phyloP scores from a whole-genome alignment of 2,797 vertebrate species.

The Hydrophis major region DNA sequence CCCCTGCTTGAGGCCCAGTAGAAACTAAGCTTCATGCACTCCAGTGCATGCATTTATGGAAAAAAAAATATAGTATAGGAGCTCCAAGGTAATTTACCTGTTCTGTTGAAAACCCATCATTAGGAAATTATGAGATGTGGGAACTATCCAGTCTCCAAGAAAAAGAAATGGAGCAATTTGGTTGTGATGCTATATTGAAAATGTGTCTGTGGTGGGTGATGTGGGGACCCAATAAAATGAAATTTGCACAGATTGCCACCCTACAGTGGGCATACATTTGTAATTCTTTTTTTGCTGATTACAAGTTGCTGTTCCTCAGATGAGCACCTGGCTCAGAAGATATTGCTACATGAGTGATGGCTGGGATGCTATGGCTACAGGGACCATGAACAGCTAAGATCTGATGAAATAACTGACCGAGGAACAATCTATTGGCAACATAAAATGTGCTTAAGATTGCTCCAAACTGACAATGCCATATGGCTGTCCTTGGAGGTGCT shows the following conservation, averaged over 20 bases:
- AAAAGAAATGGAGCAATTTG: neutral
- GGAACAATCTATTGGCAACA: neutral
- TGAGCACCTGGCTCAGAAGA: neutral
- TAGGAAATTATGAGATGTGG: neutral
- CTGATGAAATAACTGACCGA: neutral
- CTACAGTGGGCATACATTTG: neutral
- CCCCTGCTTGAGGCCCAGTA: neutral
- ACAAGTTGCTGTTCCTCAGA: neutral
- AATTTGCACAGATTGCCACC: neutral
- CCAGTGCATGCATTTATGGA: neutral
- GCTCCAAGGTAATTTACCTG: neutral
- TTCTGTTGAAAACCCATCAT: neutral
- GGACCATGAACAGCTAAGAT: neutral
- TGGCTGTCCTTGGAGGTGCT: neutral
- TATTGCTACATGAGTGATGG: neutral
- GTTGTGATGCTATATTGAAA: neutral
- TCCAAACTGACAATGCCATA: neutral
- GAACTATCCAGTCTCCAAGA: neutral
- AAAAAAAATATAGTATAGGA: neutral
- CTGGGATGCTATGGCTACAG: neutral
- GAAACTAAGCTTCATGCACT: neutral
- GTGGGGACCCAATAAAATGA: neutral
- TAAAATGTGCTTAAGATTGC: neutral
- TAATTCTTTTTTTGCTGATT: neutral
- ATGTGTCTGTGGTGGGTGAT: neutral